Percentiles rank a stretch among this genome's conserved stretches.
These are phyloP conservation scores for Nephrocerus scutellatus DNA, from an alignment of 2,888 invertebrate genomes.

Conservation along the genomic window DNA sequence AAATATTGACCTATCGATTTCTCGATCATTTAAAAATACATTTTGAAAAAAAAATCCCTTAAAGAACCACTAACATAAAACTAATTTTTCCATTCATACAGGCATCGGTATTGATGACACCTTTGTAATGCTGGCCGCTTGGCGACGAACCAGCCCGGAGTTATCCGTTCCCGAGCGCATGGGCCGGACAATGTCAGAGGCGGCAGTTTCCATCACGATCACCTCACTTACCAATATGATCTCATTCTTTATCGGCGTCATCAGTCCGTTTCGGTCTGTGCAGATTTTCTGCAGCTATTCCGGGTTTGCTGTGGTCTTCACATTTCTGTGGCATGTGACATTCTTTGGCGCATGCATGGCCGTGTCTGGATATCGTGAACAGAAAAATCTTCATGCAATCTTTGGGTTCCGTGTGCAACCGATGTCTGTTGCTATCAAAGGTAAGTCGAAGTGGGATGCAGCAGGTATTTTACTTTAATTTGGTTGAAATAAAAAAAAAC, in stretches of 20 bases:
- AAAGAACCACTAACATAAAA: too few relatives aligned
- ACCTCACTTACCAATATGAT: constrained; percentile 90
- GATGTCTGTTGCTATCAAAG: constrained; percentile 68
- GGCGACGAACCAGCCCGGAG: constrained; percentile 83
- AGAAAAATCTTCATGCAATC: constrained; percentile 77
- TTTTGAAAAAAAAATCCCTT: too few relatives aligned
- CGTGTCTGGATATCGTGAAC: constrained; percentile 82
- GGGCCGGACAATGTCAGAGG: constrained; percentile 83
- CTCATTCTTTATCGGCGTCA: constrained; percentile 87
- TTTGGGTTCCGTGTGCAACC: constrained; percentile 72
- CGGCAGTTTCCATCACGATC: constrained; percentile 93
- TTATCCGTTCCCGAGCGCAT: constrained; percentile 77
- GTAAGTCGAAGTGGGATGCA: constrained; percentile 52
- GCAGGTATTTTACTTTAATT: too few relatives aligned
- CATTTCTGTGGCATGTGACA: constrained; percentile 85
- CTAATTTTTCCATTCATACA: constrained; percentile 50
- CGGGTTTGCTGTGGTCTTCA: constrained; percentile 81
- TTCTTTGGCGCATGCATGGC: constrained; percentile 91
- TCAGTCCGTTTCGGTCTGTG: constrained; percentile 90
- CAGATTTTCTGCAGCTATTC: constrained; percentile 94
- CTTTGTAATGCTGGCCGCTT: constrained; percentile 93
- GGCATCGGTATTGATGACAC: constrained; percentile 95
- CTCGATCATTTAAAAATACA: too few relatives aligned
- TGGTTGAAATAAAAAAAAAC: too few relatives aligned
- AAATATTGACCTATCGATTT: too few relatives aligned